These are phyloP conservation scores for cat (Felis catus) DNA, from an alignment of 2,113 vertebrate genomes.

Conservation along the genomic window DNA sequence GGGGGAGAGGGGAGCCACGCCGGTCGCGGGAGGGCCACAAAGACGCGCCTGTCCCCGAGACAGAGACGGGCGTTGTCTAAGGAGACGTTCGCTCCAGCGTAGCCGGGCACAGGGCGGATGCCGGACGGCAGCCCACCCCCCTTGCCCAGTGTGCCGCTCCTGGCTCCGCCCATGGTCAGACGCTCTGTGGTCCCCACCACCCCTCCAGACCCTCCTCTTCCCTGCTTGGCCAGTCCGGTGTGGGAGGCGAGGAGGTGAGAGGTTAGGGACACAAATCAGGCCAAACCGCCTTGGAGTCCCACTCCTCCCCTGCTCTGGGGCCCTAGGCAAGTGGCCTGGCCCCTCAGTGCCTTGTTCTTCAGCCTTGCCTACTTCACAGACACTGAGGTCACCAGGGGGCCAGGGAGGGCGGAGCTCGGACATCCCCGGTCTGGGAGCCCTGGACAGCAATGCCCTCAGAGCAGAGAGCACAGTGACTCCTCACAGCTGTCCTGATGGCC, in stretches of 20 bases:
- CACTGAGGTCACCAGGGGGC: background rate
- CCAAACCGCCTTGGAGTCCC: background rate
- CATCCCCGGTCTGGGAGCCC: background rate
- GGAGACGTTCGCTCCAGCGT: background rate
- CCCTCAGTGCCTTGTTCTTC: background rate
- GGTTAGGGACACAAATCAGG: background rate
- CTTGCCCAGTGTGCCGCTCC: rapidly evolving
- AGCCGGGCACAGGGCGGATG: background rate
- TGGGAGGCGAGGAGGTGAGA: background rate
- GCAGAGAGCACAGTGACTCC: too few species aligned
- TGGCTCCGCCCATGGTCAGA: rapidly evolving
- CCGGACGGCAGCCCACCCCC: rapidly evolving
- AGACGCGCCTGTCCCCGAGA: background rate
- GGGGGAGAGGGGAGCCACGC: rapidly evolving
- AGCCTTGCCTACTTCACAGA: too few species aligned
- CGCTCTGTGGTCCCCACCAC: background rate
- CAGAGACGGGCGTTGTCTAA: background rate
- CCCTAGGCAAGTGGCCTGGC: background rate
- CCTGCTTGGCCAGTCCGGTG: rapidly evolving
- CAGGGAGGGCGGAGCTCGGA: background rate
- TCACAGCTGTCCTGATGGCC: background rate
- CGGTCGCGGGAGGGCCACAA: background rate
- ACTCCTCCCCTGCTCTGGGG: too few species aligned
- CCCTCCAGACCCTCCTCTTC: rapidly evolving
- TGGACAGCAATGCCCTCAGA: rapidly evolving